Conservation (phyloP, 2,113 vertebrate genomes). For the Uropsilus gracilis region DNA sequence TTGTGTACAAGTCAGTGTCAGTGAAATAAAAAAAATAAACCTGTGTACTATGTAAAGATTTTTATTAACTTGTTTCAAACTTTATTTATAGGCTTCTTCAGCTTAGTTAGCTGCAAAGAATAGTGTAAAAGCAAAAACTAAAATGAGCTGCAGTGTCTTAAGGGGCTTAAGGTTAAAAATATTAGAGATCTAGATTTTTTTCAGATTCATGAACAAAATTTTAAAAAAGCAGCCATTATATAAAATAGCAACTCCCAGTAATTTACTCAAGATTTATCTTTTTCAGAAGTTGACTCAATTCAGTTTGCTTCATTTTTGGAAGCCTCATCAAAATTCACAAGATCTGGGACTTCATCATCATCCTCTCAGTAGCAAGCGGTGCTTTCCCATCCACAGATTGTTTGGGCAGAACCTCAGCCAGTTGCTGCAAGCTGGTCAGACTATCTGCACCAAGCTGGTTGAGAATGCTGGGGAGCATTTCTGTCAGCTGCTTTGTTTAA, state of each 20-base stretch:
- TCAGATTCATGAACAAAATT: slow-evolving; percentile 85
- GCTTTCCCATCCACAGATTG: slow-evolving; percentile 96
- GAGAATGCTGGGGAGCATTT: slow-evolving; percentile 98
- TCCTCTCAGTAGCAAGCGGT: slow-evolving; percentile 96
- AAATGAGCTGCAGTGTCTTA: slow-evolving; percentile 87
- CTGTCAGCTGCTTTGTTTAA: slow-evolving; percentile 98
- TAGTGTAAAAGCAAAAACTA: slow-evolving; percentile 85
- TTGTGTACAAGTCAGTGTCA: slow-evolving; percentile 32
- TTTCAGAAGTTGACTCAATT: slow-evolving; percentile 84
- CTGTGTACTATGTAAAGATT: slow-evolving; percentile 81
- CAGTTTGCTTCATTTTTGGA: slow-evolving; percentile 97
- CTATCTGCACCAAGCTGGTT: slow-evolving; percentile 99
- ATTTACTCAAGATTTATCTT: slow-evolving; percentile 76
- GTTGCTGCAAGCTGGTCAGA: slow-evolving; percentile 95
- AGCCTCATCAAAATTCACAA: slow-evolving; percentile 98
- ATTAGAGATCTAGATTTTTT: slow-evolving; percentile 84
- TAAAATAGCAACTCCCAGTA: slow-evolving; percentile 89
- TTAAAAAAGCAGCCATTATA: slow-evolving; percentile 86
- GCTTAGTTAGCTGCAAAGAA: slow-evolving; percentile 87
- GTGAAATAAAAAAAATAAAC: slow-evolving; percentile 70
- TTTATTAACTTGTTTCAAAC: slow-evolving; percentile 87
- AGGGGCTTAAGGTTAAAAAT: slow-evolving; percentile 83
- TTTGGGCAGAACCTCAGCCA: slow-evolving; percentile 97
- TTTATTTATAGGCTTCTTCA: slow-evolving; percentile 89
- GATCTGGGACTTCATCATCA: slow-evolving; percentile 98